Evolutionary conservation across 2,113 vertebrate species (phyloP).

Genomic region (Campylomormyrus tamandua): DNA sequence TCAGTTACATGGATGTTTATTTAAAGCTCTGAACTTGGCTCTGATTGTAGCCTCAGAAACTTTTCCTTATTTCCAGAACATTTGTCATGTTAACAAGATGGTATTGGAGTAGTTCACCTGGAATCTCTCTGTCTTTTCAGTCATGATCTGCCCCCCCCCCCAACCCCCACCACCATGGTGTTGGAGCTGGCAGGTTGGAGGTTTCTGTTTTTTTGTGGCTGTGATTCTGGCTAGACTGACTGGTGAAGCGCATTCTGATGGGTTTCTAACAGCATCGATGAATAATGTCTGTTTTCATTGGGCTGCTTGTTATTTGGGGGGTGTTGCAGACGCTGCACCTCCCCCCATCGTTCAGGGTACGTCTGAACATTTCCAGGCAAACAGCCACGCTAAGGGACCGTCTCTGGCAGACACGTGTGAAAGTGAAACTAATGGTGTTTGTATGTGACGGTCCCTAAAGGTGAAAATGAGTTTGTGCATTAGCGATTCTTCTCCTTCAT

Average conservation of each 20-base stretch:
- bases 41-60: background rate
- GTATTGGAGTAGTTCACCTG: background rate
- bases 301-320: background rate
- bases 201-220: background rate
- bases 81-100: background rate
- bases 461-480: background rate
- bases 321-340: background rate
- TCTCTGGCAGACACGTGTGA: background rate
- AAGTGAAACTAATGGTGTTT: background rate
- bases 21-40: background rate
- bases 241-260: background rate
- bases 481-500: background rate
- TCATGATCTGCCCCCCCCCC: background rate
- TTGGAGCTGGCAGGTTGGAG: background rate
- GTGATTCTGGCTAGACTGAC: background rate
- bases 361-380: background rate
- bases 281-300: slow-evolving; percentile 2
- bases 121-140: background rate
- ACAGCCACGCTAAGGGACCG: background rate
- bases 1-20: background rate
- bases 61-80: background rate
- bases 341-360: background rate
- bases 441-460: background rate
- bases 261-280: background rate
- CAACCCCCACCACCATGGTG: background rate